phyloP scores from a whole-genome alignment of 35 echinoderm and acorn worm species.

The Ptychodera flava region DNA sequence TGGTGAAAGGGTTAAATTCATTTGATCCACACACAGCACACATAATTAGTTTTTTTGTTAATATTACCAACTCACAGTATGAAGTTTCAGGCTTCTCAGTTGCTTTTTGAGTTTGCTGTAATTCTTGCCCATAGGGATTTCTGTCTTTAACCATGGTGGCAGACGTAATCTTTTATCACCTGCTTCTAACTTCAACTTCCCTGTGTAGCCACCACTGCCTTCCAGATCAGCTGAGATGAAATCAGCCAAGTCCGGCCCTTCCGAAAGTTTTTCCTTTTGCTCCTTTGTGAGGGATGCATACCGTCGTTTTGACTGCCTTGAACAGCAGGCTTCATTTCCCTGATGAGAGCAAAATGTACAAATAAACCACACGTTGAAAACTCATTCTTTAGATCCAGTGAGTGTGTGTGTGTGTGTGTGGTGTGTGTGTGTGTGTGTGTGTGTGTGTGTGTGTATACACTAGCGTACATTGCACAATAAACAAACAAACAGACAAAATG shows the following conservation, averaged over 20 bases:
- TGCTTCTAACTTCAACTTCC: slow-evolving; percentile 51
- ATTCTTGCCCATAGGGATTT: slow-evolving; percentile 94
- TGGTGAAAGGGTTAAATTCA: too few species aligned
- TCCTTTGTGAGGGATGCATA: slow-evolving; percentile 9
- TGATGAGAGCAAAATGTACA: too few species aligned
- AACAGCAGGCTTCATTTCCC: too few species aligned
- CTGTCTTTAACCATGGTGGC: slow-evolving; percentile 97
- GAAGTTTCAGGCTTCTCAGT: slow-evolving; percentile 72
- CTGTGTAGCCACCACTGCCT: slow-evolving; percentile 32
- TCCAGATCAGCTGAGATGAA: slow-evolving; percentile 67
- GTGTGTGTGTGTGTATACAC: too few species aligned
- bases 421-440: too few species aligned
- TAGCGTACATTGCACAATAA: too few species aligned
- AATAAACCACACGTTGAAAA: too few species aligned
- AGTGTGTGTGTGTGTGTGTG: too few species aligned
- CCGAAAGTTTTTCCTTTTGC: slow-evolving; percentile 54
- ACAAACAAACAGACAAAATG: too few species aligned
- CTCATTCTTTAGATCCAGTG: too few species aligned
- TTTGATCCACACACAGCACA: too few species aligned
- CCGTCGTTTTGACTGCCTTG: neutral
- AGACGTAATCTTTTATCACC: slow-evolving; percentile 76
- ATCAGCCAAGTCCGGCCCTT: slow-evolving; percentile 50
- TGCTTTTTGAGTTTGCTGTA: slow-evolving; percentile 67
- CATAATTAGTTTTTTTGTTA: too few species aligned
- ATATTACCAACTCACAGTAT: slow-evolving; percentile 94